Conservation (phyloP, 2,113 vertebrate species). For the Speoplatyrhinus poulsoni region DNA sequence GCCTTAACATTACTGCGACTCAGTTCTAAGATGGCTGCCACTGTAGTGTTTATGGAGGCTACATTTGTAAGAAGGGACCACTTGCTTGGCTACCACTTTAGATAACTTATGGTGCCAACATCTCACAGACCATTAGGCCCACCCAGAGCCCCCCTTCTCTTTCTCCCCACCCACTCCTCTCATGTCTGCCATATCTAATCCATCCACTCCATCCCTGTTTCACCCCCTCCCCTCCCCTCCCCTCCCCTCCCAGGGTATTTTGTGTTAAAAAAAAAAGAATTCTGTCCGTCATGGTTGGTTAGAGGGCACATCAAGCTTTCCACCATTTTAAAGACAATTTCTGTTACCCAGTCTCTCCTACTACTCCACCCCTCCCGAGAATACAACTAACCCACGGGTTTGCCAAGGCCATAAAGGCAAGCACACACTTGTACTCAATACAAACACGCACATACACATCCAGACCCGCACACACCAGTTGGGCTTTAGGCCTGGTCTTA, state of each 20-base stretch:
- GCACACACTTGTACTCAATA: not conserved
- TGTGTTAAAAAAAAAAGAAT: constrained; percentile 51
- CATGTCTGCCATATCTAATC: not conserved
- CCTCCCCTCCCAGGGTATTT: constrained; percentile 24
- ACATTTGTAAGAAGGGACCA: constrained; percentile 34
- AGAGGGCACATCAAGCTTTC: constrained; percentile 61
- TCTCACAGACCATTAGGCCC: constrained; percentile 37
- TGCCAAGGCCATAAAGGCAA: constrained; percentile 20
- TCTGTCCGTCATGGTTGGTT: constrained; percentile 65
- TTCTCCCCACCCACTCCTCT: constrained; percentile 10
- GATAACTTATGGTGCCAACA: constrained; percentile 47
- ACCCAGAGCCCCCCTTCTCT: not conserved
- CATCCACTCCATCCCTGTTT: constrained; percentile 2
- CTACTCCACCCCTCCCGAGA: constrained; percentile 1
- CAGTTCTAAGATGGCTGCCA: not conserved
- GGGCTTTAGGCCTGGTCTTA: constrained; percentile 47
- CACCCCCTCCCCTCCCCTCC: constrained; percentile 6
- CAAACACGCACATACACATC: not conserved
- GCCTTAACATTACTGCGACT: not conserved
- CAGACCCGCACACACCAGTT: constrained; percentile 2
- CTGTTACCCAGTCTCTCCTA: constrained; percentile 24
- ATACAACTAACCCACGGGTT: constrained; percentile 26
- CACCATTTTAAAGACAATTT: constrained; percentile 33
- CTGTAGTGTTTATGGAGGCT: constrained; percentile 10
- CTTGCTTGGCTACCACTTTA: constrained; percentile 38